Evolutionary conservation across 2,797 vertebrate species (phyloP), one percentile per base, ranked within the genome.

Genomic region (Rousettus madagascariensis): DNA sequence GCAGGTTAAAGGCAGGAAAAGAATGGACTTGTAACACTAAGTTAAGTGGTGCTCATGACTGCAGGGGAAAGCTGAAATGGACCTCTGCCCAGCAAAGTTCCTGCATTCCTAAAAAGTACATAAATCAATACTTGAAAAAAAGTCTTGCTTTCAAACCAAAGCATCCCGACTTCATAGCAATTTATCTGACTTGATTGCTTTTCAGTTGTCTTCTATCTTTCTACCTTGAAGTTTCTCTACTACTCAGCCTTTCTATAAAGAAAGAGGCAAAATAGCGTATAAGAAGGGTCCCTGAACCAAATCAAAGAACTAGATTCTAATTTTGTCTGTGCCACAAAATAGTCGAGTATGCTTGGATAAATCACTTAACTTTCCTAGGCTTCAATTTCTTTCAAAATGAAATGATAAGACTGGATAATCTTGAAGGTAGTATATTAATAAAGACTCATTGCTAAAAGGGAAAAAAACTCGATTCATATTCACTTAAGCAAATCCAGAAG

Each of bases 81-180:
- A 49, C 77, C 24, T 63, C 65, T 57, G 66, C 11, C 90, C 74
- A 72, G 26, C 15, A n/a, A 24, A 53, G 41, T 66, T 30, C 43
- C 68, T n/a, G 51, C 30, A 33, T 90, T 93, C 87, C 92, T 86
- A 63, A 90, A 96, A 94, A 94, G 85, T 82, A 11, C 49, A 85
- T 51, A 93, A 85, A 94, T 94, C 96, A 86, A 90, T 92, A 94
- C 22, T 33, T 20, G 2, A 92, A 55, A 22, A 75, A 63, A 80
- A 87, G 72, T 74, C 77, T 90, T 90, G 77, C 66, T 87, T 93
- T 92, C 86, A 63, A 68, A 61, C 6, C 0, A 9, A 95, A 92
- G 63, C 57, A 72, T 72, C 66, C 87, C 92, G 90, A 88, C 43
- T 61, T 91, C n/a, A 77, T 90, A 84, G 68, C 55, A 71, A 80